Base-by-base conservation (phyloP, 2,888 invertebrate species). In the Automeris io region DNA sequence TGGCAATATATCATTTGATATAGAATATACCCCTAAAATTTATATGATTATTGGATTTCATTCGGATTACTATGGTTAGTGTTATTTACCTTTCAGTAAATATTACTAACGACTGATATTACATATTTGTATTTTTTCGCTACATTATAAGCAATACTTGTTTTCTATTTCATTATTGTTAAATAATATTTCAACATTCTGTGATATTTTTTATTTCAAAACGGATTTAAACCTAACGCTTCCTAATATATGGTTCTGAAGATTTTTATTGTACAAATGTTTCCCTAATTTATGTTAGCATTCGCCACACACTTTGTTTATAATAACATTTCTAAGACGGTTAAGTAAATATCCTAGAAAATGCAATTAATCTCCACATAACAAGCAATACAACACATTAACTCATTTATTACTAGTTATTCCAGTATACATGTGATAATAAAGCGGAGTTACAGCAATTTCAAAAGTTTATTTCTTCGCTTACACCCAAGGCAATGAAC, bases 1-100 rank as follows among this genome's bases (percentile, higher is more conserved):
- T 68, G 51, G 48, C 54, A 54, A 51, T 54, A 56, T 54, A 61
- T 55, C 50, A 63, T 54, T 52, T 42, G 42, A 55, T 62, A 61
- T 54, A 50, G 54, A 57, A 55, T 50, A 58, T 57, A 51, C 48
- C 56, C 56, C 50, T 51, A 57, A 58, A 59, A 51, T 60, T 57
- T 57, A 61, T 62, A 59, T 58, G 52, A 58, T 53, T 52, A 60
- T 59, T 62, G 55, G 61, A 57, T 66, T 29, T 57, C 47, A 57
- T 56, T 53, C 54, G 51, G 54, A 51, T 59, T 57, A 59, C 49
- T 54, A 49, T 40, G 44, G 57, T 61, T 49, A 58, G 51, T 54
- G 57, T 60, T 49, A 47, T 54, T 46, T 49, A 49, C 42, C 50
- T 47, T 45, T 41, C 38, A 38, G 40, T 46, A 45, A n/a, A n/a